These are phyloP conservation scores for Pogonocichla stellata DNA, from an alignment of 2,113 vertebrate genomes.

Conservation along the genomic window DNA sequence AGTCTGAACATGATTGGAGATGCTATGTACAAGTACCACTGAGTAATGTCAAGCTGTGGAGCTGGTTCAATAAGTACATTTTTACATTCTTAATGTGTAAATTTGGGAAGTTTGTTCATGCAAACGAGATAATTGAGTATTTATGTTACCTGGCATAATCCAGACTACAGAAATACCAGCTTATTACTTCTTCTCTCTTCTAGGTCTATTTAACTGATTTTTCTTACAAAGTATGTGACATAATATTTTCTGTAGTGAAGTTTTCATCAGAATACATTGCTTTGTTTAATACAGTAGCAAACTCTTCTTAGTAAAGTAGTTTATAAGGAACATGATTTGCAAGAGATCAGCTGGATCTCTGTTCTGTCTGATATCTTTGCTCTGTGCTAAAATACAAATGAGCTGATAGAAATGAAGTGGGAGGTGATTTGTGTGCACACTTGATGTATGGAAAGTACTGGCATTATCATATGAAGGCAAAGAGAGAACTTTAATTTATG, in stretches of 20 bases:
- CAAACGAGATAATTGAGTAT: neutral
- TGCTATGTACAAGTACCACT: accelerated
- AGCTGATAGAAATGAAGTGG: neutral
- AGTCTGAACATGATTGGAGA: neutral
- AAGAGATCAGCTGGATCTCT: neutral
- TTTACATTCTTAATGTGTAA: neutral
- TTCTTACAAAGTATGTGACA: neutral
- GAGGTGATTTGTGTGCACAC: neutral
- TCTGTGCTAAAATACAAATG: neutral
- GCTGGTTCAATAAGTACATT: neutral
- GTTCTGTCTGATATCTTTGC: neutral
- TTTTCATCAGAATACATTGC: neutral
- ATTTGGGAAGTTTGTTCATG: neutral
- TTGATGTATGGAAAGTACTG: neutral
- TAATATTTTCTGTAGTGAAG: neutral
- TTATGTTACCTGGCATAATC: neutral
- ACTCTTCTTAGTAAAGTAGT: neutral
- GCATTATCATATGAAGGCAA: neutral
- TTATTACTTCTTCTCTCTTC: neutral
- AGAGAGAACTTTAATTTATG: neutral
- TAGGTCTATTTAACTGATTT: neutral
- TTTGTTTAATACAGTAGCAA: neutral
- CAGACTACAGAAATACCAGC: neutral
- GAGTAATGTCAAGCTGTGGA: neutral
- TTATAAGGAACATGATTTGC: neutral